These are phyloP conservation scores for Arctopsyche grandis DNA, from an alignment of 1,140 invertebrate species.

Conservation along the genomic window DNA sequence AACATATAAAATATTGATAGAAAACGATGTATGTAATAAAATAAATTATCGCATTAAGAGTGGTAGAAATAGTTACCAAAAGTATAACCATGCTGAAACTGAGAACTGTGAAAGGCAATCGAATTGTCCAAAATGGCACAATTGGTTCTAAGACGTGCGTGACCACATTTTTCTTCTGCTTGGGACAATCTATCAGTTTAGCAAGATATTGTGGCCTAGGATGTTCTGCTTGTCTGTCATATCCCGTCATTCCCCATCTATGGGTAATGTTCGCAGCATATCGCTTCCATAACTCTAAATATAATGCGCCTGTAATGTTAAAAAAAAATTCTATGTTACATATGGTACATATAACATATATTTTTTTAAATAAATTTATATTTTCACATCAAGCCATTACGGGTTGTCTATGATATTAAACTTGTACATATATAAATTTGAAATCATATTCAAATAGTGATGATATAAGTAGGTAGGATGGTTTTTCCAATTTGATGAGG, in stretches of 20 bases:
- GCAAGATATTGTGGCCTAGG: conserved; percentile 72
- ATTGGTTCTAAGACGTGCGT: conserved; percentile 49
- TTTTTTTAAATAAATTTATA: conserved; percentile 16
- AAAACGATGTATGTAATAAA: neutral
- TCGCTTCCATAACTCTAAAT: conserved; percentile 95
- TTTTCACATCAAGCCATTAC: neutral
- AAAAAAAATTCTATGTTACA: conserved; percentile 28
- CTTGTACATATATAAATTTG: too few relatives aligned
- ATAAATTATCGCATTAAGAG: neutral
- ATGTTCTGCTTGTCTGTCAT: conserved; percentile 88
- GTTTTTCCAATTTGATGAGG: too few relatives aligned
- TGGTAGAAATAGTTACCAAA: conserved; percentile 38
- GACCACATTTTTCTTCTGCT: conserved; percentile 48
- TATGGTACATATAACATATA: neutral
- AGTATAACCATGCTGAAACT: conserved; percentile 50
- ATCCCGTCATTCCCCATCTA: conserved; percentile 89
- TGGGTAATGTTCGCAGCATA: conserved; percentile 92
- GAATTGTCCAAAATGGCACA: conserved; percentile 51
- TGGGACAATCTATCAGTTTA: conserved; percentile 45
- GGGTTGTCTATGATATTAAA: too few relatives aligned
- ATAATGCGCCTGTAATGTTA: conserved; percentile 75
- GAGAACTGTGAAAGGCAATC: conserved; percentile 47
- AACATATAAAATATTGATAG: conserved; percentile 21
- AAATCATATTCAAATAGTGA: too few relatives aligned
- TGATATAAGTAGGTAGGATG: too few relatives aligned